phyloP scores from a whole-genome alignment of 1,140 invertebrate genomes.

The Sesamia nonagrioides region DNA sequence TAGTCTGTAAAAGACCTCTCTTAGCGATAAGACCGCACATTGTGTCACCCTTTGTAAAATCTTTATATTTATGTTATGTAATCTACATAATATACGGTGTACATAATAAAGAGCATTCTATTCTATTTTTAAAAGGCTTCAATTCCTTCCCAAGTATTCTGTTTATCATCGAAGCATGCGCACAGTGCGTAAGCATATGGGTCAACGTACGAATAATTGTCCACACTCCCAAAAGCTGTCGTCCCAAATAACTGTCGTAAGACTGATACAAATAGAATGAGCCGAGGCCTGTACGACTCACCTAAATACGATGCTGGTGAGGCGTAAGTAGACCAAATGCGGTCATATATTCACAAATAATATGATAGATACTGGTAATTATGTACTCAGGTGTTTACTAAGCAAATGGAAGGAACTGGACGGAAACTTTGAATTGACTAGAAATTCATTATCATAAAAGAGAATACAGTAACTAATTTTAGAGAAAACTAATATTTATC shows the following conservation, averaged over 20 bases:
- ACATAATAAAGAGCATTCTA: too few species aligned
- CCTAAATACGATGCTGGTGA: constrained; percentile 24
- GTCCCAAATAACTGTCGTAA: constrained; percentile 70
- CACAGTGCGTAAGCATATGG: constrained; percentile 59
- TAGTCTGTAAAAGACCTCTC: too few species aligned
- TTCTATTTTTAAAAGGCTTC: not conserved
- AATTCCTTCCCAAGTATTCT: not conserved
- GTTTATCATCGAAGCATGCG: not conserved
- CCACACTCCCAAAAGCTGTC: constrained; percentile 65
- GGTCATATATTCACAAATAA: constrained; percentile 1
- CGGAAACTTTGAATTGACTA: not conserved
- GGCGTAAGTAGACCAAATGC: constrained; percentile 3
- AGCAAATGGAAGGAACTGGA: not conserved
- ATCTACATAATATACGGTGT: too few species aligned
- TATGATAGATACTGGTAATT: not conserved
- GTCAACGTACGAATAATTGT: constrained; percentile 72
- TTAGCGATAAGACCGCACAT: too few species aligned
- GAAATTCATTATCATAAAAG: too few species aligned
- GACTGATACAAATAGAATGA: constrained; percentile 61
- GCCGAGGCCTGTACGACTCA: constrained; percentile 27
- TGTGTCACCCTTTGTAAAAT: too few species aligned
- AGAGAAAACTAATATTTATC: too few species aligned
- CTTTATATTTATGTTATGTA: too few species aligned
- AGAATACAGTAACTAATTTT: too few species aligned
- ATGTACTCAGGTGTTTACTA: not conserved